These are phyloP conservation scores for Nestor notabilis DNA, from an alignment of 2,113 vertebrate species.

Conservation along the genomic window DNA sequence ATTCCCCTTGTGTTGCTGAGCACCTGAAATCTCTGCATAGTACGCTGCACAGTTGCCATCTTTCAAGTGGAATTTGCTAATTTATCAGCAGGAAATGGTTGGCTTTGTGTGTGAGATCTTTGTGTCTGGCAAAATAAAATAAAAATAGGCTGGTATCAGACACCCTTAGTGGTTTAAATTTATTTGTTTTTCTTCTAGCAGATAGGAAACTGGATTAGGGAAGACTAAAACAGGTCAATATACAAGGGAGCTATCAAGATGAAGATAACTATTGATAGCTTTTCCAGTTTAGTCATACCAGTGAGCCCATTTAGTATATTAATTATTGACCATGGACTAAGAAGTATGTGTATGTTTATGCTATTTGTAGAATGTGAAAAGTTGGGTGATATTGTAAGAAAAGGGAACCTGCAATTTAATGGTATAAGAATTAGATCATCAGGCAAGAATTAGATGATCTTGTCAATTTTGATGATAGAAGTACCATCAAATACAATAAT, in stretches of 20 bases:
- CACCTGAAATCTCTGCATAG: background rate
- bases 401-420: background rate
- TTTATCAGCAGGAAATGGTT: background rate
- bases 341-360: background rate
- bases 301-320: background rate
- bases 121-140: background rate
- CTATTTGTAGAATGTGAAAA: background rate
- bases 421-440: background rate
- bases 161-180: background rate
- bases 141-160: background rate
- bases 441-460: background rate
- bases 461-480: background rate
- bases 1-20: background rate
- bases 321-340: background rate
- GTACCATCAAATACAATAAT: background rate
- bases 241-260: background rate
- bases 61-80: background rate
- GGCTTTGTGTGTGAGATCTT: background rate
- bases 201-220: background rate
- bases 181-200: background rate
- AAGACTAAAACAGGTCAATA: background rate
- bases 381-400: background rate
- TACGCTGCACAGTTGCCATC: background rate
- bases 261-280: background rate
- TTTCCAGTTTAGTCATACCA: background rate